Conservation (phyloP, 2,888 invertebrate species). For the Lithosia quadra region DNA sequence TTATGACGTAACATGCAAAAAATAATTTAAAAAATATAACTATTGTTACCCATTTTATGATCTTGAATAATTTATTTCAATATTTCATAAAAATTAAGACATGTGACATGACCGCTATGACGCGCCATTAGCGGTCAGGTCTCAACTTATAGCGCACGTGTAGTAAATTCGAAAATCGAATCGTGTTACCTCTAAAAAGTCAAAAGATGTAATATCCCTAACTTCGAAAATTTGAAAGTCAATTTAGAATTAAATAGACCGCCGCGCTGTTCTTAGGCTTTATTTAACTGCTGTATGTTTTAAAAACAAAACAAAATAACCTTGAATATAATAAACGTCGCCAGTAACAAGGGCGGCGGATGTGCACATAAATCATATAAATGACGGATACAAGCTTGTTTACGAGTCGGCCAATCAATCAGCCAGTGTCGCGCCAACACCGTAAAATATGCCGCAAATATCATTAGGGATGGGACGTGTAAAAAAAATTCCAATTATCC, state of each 20-base stretch:
- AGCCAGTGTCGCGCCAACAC: conserved; percentile 53
- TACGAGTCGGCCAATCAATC: conserved; percentile 71
- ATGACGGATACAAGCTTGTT: conserved; percentile 60
- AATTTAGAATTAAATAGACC: no score
- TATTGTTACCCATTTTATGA: no score
- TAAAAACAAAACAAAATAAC: conserved; percentile 5
- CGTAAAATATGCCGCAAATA: conserved; percentile 61
- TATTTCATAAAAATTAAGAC: no score
- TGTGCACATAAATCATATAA: conserved; percentile 43
- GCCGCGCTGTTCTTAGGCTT: not conserved
- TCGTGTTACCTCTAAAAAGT: not conserved
- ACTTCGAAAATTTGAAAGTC: not conserved
- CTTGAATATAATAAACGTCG: conserved; percentile 12
- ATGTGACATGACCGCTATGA: no score
- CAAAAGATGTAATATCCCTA: not conserved
- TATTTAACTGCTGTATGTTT: not conserved
- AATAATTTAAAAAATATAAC: no score
- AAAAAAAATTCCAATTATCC: conserved; percentile 21
- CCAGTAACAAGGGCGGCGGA: conserved; percentile 34
- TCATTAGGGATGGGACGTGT: conserved; percentile 34
- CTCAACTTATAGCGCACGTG: no score
- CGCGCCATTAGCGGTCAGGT: no score
- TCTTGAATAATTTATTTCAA: no score
- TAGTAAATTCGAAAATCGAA: not conserved
- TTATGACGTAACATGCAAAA: no score